Evolutionary conservation across 1,140 invertebrate species (phyloP).

Genomic region (Drosophila nasuta): DNA sequence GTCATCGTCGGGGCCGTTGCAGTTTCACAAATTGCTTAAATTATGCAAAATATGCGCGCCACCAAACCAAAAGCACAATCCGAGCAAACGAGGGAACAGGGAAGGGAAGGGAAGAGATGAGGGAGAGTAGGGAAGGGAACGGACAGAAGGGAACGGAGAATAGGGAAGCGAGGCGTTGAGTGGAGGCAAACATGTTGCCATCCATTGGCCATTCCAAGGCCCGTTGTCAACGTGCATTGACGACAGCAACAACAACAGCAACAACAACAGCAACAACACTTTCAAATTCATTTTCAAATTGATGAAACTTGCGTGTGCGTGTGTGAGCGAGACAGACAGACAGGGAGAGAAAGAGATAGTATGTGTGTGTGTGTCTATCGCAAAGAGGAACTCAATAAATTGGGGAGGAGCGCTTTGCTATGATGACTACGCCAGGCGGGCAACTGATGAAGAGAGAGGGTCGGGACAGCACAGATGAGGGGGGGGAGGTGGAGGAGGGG

Average conservation of each 20-base stretch:
- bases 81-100: constrained; percentile 9
- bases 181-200: constrained; percentile 26
- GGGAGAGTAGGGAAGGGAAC: background rate
- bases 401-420: background rate
- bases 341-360: too few species aligned
- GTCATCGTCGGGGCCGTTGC: constrained; percentile 47
- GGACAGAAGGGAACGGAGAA: background rate
- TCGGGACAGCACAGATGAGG: background rate
- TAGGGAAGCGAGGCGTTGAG: constrained; percentile 6
- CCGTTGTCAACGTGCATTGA: constrained; percentile 45
- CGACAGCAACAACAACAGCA: constrained; percentile 21
- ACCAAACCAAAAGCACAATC: constrained; percentile 64
- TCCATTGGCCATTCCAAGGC: constrained; percentile 37
- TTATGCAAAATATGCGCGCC: constrained; percentile 83
- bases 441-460: background rate
- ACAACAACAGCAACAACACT: constrained; percentile 68
- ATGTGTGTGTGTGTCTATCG: constrained; percentile 18
- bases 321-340: background rate
- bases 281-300: constrained; percentile 83
- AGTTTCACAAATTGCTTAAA: constrained; percentile 81
- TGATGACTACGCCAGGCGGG: background rate
- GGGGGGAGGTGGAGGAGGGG: constrained; percentile 11
- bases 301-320: constrained; percentile 63
- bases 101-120: background rate
- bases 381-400: constrained; percentile 37